Evolutionary conservation across 1,140 invertebrate species (phyloP), one percentile per base, ranked within the genome.

Genomic region (Lepidostoma basale): DNA sequence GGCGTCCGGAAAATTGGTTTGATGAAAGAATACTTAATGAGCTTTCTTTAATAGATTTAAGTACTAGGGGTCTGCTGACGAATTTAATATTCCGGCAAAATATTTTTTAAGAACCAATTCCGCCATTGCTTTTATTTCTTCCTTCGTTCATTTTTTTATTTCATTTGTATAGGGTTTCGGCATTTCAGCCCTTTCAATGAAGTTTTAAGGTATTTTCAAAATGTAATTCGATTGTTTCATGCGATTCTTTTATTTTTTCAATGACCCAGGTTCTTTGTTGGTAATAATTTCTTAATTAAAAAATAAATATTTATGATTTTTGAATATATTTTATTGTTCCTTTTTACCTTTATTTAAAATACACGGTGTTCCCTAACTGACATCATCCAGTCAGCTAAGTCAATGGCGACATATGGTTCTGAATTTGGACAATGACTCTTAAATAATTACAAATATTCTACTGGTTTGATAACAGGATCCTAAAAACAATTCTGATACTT

Each of bases 21-120:
- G 45, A 49, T 49, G 45, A 49, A 49, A 49, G 45, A 49, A 49
- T 49, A 16, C 45, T 20, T 49, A 49, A 49, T 49, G 45, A 49
- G 23, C 45, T 49, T 49, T 49, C n/a, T 49, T 49, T 49, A 49
- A 26, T 49, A 23, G 45, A 49, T 49, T 49, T 36, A n/a, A 36
- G 33, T 36, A 12, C 14, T 36, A n/a, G 22, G 22, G 25, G 25
- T 26, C 45, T 23, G 45, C 4, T 5, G 22, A 26, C 22, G 22
- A 49, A 49, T 26, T 36, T 49, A 8, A 49, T 49, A 49, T 49
- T n/a, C 9, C 3, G 25, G 22, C 45, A 49, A 9, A 49, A 49
- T 22, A 49, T 49, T 23, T 12, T 36, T 36, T 23, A 23, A 49
- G 45, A 23, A 23, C 45, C 45, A 12, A 23, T 25, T 49, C 5